These are phyloP conservation scores for Vanacampus margaritifer DNA, from an alignment of 2,113 vertebrate genomes.

Conservation along the genomic window DNA sequence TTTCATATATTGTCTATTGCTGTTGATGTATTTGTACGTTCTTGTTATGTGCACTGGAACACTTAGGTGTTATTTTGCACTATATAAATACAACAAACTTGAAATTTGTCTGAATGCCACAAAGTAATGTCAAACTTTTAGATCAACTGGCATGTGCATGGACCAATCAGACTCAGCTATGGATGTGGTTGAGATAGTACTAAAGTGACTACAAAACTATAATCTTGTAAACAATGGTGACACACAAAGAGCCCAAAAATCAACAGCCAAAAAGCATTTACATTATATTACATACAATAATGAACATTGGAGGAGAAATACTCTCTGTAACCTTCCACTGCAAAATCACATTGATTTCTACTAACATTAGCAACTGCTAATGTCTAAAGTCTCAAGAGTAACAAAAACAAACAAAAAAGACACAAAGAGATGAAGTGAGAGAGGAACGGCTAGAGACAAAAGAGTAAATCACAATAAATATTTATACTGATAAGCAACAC, in stretches of 20 bases:
- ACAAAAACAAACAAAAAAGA: constrained; percentile 16
- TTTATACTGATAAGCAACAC: constrained; percentile 73
- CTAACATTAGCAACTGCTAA: constrained; percentile 53
- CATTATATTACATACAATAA: constrained; percentile 56
- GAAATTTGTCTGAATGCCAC: no score
- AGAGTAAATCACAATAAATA: constrained; percentile 78
- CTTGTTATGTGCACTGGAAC: no score
- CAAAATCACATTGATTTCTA: constrained; percentile 56
- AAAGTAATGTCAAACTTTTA: no score
- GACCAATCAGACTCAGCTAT: no score
- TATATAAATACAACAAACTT: no score
- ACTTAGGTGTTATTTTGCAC: no score
- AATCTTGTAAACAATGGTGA: neutral
- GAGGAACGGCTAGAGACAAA: constrained; percentile 53
- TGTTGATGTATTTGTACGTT: no score
- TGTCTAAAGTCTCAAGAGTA: constrained; percentile 50
- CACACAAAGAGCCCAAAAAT: neutral
- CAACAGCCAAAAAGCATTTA: constrained; percentile 65
- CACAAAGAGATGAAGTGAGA: constrained; percentile 16
- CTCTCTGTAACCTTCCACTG: constrained; percentile 41
- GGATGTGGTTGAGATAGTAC: no score
- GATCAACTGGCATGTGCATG: no score
- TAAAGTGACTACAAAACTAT: neutral
- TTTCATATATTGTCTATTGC: no score
- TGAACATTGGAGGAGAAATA: constrained; percentile 33